Evolutionary conservation across 2,113 vertebrate genomes (phyloP).

Genomic region (Zingel zingel): DNA sequence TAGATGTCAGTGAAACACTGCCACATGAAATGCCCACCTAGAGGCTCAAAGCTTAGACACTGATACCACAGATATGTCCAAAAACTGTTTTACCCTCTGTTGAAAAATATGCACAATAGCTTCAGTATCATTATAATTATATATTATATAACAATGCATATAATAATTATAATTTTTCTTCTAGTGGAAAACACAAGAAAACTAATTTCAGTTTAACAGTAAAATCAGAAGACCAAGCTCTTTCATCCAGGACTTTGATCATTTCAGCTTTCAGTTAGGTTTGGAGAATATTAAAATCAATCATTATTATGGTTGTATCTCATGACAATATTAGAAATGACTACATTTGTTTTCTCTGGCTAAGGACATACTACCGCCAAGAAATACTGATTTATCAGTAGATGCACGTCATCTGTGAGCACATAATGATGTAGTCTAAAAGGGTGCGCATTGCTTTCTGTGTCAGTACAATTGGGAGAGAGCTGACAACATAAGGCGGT

Average conservation of each 20-base stretch:
- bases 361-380: not conserved
- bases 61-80: not conserved
- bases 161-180: not conserved
- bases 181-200: not conserved
- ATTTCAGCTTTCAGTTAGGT: not conserved
- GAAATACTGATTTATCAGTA: slow-evolving; percentile 15
- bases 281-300: not conserved
- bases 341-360: slow-evolving; percentile 1
- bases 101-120: not conserved
- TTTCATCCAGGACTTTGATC: not conserved
- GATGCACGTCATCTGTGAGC: slow-evolving; percentile 5
- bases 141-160: too few species aligned
- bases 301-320: not conserved
- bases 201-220: not conserved
- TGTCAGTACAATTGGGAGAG: slow-evolving; percentile 35
- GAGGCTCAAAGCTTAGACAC: not conserved
- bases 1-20: not conserved
- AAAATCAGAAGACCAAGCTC: slow-evolving; percentile 2
- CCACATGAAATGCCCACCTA: not conserved
- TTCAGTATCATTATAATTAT: not conserved
- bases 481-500: slow-evolving; percentile 60
- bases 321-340: not conserved
- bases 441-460: slow-evolving; percentile 22
- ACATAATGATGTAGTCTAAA: slow-evolving; percentile 42
- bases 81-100: not conserved